Base-by-base conservation (phyloP, 2,888 invertebrate genomes). In the Philonicus albiceps region DNA sequence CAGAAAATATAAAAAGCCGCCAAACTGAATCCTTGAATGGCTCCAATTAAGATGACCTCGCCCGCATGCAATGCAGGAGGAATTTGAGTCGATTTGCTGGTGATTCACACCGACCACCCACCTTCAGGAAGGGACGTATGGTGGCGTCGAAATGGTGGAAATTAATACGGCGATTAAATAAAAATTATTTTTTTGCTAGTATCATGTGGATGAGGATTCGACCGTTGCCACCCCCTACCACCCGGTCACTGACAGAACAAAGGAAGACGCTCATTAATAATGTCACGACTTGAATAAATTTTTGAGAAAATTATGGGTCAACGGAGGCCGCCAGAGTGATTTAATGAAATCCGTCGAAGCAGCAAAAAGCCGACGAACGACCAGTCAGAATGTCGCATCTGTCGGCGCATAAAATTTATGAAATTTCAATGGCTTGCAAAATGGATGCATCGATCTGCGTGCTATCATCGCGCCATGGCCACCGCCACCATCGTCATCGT, bases 241-340 rank as follows among this genome's bases (percentile, higher is more conserved):
- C 16, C 74, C 40, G n/a, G 6, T 40, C 76, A 53, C 16, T 30
- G 49, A 53, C 80, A 49, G 53, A 80, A 80, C 80, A 80, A 80
- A 80, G 49, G 80, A 53, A 37, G 37, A 76, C 43, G 22, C 80
- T 80, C 80, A 80, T 80, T 80, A 80, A 27, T 53, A 80, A 80
- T 80, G 80, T 80, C 80, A 80, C 80, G 80, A 80, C 49, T 40
- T 27, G 80, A 80, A 80, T 80, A 49, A 27, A 53, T 49, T 80
- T 76, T 76, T 40, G 43, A 64, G 64, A 64, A 64, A 64, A 64
- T 64, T 64, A 64, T 64, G 64, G 64, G 64, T 64, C 64, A 64
- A 11, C 64, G 64, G 64, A 64, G 64, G 22, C 64, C 64, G 64
- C 64, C 64, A 27, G 64, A 64, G 19, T 64, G 64, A 64, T 64